phyloP scores from a whole-genome alignment of 2,797 vertebrate genomes.

The Dryobates pubescens region DNA sequence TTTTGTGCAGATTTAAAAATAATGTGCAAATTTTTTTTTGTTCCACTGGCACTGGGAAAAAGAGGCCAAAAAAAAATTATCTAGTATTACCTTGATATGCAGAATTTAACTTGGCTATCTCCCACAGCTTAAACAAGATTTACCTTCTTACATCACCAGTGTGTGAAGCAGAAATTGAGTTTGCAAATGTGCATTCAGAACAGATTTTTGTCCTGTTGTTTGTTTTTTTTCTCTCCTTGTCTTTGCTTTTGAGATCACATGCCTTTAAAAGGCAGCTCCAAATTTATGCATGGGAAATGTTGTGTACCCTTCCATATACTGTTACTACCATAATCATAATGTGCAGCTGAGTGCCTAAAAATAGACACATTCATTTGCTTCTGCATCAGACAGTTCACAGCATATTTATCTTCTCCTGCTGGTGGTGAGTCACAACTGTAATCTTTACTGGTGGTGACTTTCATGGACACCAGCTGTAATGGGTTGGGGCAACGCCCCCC shows the following conservation, averaged over 20 bases:
- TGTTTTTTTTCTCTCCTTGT: background rate
- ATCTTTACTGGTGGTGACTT: background rate
- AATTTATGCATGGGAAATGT: background rate
- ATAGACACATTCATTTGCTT: conserved; percentile 15
- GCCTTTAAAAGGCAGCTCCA: background rate
- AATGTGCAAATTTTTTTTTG: background rate
- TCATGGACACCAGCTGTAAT: background rate
- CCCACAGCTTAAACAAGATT: background rate
- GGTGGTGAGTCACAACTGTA: background rate
- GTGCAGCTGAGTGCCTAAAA: conserved; percentile 10
- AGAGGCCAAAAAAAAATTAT: background rate
- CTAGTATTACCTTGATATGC: background rate
- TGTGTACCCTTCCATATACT: background rate
- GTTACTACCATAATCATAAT: background rate
- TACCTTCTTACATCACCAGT: background rate
- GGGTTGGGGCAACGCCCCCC: no score
- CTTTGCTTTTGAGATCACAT: background rate
- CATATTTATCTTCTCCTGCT: background rate
- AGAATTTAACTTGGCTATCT: background rate
- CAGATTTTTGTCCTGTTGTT: background rate
- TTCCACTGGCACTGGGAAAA: background rate
- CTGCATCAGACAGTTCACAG: background rate
- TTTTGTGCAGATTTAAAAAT: background rate
- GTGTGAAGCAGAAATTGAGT: background rate
- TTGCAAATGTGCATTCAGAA: background rate